Conservation (phyloP, 1,140 invertebrate genomes). For the Sitophilus oryzae region DNA sequence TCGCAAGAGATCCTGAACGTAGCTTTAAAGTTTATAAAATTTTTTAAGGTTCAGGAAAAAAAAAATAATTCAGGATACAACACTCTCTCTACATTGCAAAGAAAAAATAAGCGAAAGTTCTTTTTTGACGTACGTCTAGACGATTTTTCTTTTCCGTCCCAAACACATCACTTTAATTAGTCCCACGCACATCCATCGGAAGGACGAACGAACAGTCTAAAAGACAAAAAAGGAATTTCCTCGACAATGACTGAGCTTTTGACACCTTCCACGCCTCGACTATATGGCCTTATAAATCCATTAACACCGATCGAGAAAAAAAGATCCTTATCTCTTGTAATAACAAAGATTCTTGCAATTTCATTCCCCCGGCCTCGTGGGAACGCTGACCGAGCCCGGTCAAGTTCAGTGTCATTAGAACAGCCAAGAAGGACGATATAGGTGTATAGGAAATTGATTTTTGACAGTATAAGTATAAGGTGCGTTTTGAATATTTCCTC, state of each 20-base stretch:
- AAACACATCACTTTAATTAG: no score
- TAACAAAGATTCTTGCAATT: slow-evolving; percentile 28
- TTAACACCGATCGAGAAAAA: slow-evolving; percentile 23
- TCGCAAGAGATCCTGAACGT: no score
- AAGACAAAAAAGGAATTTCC: slow-evolving; percentile 13
- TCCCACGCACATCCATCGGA: no score
- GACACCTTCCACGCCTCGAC: slow-evolving; percentile 26
- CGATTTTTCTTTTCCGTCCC: no score
- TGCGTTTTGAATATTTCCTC: not conserved
- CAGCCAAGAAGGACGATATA: no score
- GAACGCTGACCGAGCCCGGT: slow-evolving; percentile 6
- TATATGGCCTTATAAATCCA: slow-evolving; percentile 26
- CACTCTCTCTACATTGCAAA: no score
- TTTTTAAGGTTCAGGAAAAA: no score
- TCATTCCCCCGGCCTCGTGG: slow-evolving; percentile 21
- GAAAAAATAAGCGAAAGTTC: no score
- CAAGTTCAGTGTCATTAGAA: slow-evolving; percentile 14
- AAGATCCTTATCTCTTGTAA: slow-evolving; percentile 20
- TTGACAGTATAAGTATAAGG: not conserved
- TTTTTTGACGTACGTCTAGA: no score
- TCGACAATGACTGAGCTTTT: slow-evolving; percentile 20
- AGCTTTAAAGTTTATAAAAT: no score
- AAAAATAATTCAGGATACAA: no score
- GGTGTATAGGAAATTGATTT: not conserved
- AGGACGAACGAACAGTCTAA: no score